Evolutionary conservation across 1,140 invertebrate genomes (phyloP), one percentile per base, ranked within the genome.

Genomic region (Meloidogyne floridensis): DNA sequence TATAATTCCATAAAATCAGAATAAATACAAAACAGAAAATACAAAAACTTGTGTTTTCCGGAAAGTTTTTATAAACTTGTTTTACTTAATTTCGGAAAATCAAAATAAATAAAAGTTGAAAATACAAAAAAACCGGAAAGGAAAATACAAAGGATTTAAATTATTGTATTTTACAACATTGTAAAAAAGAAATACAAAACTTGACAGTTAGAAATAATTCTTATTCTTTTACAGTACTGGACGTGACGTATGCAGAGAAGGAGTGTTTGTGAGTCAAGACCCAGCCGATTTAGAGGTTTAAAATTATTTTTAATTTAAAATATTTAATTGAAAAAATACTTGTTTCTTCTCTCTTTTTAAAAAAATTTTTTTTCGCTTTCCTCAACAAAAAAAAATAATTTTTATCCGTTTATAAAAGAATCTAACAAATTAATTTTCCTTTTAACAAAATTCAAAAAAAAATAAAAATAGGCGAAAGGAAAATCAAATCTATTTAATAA

Each of bases 171-270:
- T 47, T 47, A 47, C 47, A 47, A 47, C 3, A 47, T 20, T 32
- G 32, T 32, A 7, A 47, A 47, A 47, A 47, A 8, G 7, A 47
- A 47, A 47, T 47, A 47, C 47, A 47, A 47, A 8, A 47, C 4
- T 47, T 6, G 4, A 47, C 4, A 47, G 4, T 59, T 3, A 15
- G n/a, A n/a, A 2, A 5, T 15, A 15, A 59, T 15, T 15, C 2
- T 3, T 4, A 72, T 18, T 72, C 6, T 18, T 69, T 79, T 79
- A 4, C 59, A 79, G 77, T 80, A 84, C 89, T 20, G 87, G 87
- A 13, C 89, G 88, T 88, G 88, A 89, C 76, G 88, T 89, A 59
- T 90, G 88, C 83, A 85, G 88, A 79, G 88, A 89, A 78, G 87
- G 87, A 71, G 86, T 86, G 32, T 73, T 84, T 65, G 88, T 89